Evolutionary conservation across 2,797 vertebrate genomes (phyloP), one percentile per base, ranked within the genome.

Genomic region (Limosa lapponica): DNA sequence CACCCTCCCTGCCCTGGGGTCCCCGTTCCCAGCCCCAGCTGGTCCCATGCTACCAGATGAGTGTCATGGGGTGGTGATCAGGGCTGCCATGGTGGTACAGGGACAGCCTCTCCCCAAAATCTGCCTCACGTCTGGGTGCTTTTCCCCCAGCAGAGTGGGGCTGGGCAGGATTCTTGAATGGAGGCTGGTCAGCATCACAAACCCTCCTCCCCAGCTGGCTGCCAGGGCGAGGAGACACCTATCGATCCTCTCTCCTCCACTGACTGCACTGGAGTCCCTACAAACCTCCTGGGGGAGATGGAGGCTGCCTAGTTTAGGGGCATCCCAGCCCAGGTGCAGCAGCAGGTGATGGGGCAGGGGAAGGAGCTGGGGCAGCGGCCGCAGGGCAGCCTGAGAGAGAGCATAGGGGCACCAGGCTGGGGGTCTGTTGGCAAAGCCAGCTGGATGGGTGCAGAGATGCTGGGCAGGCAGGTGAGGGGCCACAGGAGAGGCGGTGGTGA

Each of bases 171-270:
- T 32, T 71, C 72, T 27, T 0, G 6, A 48, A 39, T 30, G 1
- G 13, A 74, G 30, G 52, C 48, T 0, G 0, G 30, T 39, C 0
- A 2, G 32, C 17, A 20, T 75, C 8, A 3, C 49, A 32, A 41
- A 49, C 14, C 7, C 4, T 67, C 8, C 36, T 88, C 15, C 34
- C 11, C 46, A 57, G 32, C 67, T 18, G 52, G 54, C 55, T 82
- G 23, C 65, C 1, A 4, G 54, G 49, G 17, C 2, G 6, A 61
- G 18, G 32, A 27, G 30, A 41, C 2, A 5, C 51, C 18, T 11
- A 44, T 51, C 5, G 2, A 51, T 78, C 52, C 30, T 34, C 3
- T 74, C 10, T 73, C 23, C 39, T 71, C 19, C 10, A 9, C 37
- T 2, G 11, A 13, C 43, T 90, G 48, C 39, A 13, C 6, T 2